Conservation (phyloP, 2,888 invertebrate genomes). For the Hololepta plana region DNA sequence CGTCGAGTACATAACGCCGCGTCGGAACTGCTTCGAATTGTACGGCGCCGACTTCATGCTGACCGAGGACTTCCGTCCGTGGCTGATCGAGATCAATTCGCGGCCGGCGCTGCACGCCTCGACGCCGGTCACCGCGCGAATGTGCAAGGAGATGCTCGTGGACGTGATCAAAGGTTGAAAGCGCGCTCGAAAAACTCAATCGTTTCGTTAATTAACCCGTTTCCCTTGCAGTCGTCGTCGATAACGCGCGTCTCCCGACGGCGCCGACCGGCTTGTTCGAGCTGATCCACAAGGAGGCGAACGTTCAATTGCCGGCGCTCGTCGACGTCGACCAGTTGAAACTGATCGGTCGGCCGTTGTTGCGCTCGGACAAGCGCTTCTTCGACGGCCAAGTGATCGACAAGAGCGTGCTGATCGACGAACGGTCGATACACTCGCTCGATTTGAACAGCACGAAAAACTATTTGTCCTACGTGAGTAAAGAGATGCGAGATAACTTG, state of each 20-base stretch:
- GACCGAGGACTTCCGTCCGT: conserved; percentile 66
- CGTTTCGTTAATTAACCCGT: no score
- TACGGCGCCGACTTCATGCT: conserved; percentile 89
- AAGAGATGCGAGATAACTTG: conserved; percentile 15
- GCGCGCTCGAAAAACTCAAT: no score
- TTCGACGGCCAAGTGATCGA: background rate
- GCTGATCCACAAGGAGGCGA: conserved; percentile 17
- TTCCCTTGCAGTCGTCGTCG: conserved; percentile 36
- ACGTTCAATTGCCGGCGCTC: conserved; percentile 8
- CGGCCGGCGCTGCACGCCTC: conserved; percentile 69
- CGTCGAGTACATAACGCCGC: conserved; percentile 48
- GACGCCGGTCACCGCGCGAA: conserved; percentile 63
- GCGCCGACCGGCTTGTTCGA: conserved; percentile 41
- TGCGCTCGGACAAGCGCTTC: no score
- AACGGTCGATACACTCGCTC: conserved; percentile 10
- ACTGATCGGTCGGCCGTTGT: no score
- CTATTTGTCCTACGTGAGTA: conserved; percentile 14
- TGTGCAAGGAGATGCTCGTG: conserved; percentile 64
- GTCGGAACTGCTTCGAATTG: conserved; percentile 67
- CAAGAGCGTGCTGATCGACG: conserved; percentile 5
- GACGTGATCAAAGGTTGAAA: conserved; percentile 86
- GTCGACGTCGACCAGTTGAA: no score
- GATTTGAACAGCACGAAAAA: conserved; percentile 11
- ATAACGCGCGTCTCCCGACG: conserved; percentile 24
- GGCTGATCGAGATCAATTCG: conserved; percentile 86